Evolutionary conservation across 2,888 invertebrate species (phyloP).

Genomic region (Scaeva pyrastri): DNA sequence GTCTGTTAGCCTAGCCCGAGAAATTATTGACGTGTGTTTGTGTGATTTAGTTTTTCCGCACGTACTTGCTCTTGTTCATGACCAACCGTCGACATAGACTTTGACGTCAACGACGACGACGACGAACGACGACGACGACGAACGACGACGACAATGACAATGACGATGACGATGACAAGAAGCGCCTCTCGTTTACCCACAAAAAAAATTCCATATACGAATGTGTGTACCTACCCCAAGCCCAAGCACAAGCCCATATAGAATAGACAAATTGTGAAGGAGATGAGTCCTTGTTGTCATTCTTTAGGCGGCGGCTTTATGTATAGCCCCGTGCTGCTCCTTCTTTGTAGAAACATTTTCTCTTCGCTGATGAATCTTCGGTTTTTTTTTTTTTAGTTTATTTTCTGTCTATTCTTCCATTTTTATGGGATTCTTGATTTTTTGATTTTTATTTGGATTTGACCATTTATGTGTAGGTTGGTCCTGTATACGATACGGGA

Average conservation of each 20-base stretch:
- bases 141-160: too few species aligned
- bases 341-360: constrained; percentile 50
- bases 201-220: not conserved
- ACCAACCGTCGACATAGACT: constrained; percentile 35
- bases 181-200: not conserved
- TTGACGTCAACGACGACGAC: not conserved
- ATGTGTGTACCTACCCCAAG: constrained; percentile 1
- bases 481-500: too few species aligned
- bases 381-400: too few species aligned
- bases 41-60: constrained; percentile 65
- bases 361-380: constrained; percentile 31
- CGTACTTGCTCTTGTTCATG: constrained; percentile 64
- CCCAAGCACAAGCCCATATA: constrained; percentile 10
- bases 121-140: not conserved
- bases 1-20: constrained; percentile 14
- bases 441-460: constrained; percentile 42
- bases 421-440: not conserved
- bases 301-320: constrained; percentile 59
- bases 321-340: constrained; percentile 13
- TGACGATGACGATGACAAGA: not conserved
- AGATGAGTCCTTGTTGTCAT: constrained; percentile 68
- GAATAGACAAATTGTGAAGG: constrained; percentile 60
- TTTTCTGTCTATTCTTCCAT: not conserved
- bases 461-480: not conserved
- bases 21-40: constrained; percentile 17